Evolutionary conservation across 2,113 vertebrate genomes (phyloP).

Genomic region (Toxotes jaculatrix): DNA sequence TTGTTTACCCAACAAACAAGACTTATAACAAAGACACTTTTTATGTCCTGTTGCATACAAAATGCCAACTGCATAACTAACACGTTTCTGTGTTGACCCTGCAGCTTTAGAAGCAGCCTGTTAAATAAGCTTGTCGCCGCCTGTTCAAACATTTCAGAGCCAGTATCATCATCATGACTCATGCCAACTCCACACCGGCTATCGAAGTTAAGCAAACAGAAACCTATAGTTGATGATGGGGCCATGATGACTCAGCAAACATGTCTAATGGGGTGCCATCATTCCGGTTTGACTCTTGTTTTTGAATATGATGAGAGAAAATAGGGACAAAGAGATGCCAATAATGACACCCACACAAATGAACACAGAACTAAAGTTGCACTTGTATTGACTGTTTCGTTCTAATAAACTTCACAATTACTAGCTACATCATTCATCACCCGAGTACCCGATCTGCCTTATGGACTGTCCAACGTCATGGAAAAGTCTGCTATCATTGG

Average conservation of each 20-base stretch:
- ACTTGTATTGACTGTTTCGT: background rate
- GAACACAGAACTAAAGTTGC: background rate
- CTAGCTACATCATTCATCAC: constrained; percentile 12
- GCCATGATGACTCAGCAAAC: constrained; percentile 32
- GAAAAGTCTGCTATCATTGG: constrained; percentile 14
- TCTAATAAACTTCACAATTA: background rate
- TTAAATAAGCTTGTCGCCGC: background rate
- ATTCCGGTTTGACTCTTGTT: background rate
- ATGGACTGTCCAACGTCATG: constrained; percentile 22
- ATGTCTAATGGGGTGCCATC: background rate
- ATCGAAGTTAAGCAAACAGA: constrained; percentile 41
- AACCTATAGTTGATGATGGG: constrained; percentile 12
- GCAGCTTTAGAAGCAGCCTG: background rate
- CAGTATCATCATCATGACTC: constrained; percentile 34
- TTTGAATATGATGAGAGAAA: constrained; percentile 9
- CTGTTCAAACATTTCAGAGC: constrained; percentile 43
- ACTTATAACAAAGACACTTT: background rate
- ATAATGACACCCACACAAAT: background rate
- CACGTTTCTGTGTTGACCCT: background rate
- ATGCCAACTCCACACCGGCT: background rate
- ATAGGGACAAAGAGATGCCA: background rate
- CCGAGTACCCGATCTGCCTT: background rate
- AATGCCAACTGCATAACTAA: constrained; percentile 6
- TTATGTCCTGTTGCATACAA: background rate
- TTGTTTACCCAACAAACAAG: background rate